phyloP scores from a whole-genome alignment of 2,797 vertebrate genomes.

The Garrulus glandarius region DNA sequence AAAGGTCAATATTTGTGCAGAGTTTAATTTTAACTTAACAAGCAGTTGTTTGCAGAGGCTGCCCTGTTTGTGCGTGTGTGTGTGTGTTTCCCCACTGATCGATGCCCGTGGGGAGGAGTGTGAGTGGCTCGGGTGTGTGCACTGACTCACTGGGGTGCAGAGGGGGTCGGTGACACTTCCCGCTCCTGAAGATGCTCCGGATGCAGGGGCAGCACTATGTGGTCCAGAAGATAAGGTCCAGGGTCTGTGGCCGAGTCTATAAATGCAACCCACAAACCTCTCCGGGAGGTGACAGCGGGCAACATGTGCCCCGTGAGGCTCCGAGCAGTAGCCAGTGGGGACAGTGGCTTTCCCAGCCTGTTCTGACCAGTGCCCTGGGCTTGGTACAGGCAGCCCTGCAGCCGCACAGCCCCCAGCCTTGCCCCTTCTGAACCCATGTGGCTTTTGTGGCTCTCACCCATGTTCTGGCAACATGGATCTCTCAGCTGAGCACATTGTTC shows the following conservation, averaged over 20 bases:
- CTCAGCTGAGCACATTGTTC: background rate
- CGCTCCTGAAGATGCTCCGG: fast-evolving
- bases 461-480: background rate
- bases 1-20: constrained; percentile 84
- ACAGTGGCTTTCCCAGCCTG: constrained; percentile 23
- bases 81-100: background rate
- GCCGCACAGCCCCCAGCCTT: background rate
- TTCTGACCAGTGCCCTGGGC: background rate
- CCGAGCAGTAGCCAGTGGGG: background rate
- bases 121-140: background rate
- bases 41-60: constrained; percentile 79
- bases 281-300: background rate
- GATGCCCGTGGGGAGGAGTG: background rate
- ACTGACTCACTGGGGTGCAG: background rate
- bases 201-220: background rate
- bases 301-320: background rate
- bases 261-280: constrained; percentile 52
- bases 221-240: background rate
- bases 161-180: background rate
- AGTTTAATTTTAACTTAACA: constrained; percentile 85
- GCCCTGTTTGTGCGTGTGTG: constrained; percentile 41
- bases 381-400: background rate
- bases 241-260: background rate
- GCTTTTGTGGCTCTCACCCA: constrained; percentile 28
- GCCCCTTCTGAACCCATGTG: background rate